A percentile compares a stretch with the other conserved stretches of the same genome.
phyloP scores from a whole-genome alignment of 1,140 invertebrate genomes.

The Solenopsis fugax region DNA sequence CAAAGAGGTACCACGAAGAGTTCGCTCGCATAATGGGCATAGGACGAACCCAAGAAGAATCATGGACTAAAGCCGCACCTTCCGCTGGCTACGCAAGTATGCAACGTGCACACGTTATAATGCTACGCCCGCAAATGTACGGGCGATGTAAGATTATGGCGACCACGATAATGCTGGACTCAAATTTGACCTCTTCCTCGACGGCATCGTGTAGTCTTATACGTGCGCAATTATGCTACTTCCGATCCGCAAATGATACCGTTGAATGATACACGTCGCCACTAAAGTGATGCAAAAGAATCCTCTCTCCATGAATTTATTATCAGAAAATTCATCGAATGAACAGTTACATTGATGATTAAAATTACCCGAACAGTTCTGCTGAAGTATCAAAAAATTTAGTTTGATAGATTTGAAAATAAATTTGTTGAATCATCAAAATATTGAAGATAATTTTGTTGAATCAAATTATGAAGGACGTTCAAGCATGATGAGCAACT shows the following conservation, averaged over 20 bases:
- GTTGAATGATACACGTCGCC: not conserved
- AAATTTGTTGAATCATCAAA: not conserved
- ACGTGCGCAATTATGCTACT: constrained; percentile 2
- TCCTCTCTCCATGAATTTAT: too few species aligned
- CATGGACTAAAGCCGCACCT: constrained; percentile 84
- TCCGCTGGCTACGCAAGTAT: constrained; percentile 72
- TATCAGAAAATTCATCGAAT: too few species aligned
- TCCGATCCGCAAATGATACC: constrained; percentile 8
- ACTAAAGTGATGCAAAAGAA: not conserved
- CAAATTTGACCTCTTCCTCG: constrained; percentile 58
- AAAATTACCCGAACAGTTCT: too few species aligned
- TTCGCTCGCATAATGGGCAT: constrained; percentile 80
- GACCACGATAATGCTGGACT: constrained; percentile 79
- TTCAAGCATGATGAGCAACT: too few species aligned
- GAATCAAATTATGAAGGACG: not conserved
- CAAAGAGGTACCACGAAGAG: constrained; percentile 73
- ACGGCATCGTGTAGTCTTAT: constrained; percentile 6
- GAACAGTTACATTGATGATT: too few species aligned
- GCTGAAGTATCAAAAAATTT: too few species aligned
- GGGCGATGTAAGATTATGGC: constrained; percentile 81
- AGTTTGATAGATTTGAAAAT: too few species aligned
- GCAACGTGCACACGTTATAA: constrained; percentile 72
- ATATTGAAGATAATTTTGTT: too few species aligned
- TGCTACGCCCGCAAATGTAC: constrained; percentile 82
- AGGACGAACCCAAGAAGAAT: constrained; percentile 82